Base-by-base conservation (phyloP, 2,888 invertebrate genomes). In the Melangyna quadrimaculata region DNA sequence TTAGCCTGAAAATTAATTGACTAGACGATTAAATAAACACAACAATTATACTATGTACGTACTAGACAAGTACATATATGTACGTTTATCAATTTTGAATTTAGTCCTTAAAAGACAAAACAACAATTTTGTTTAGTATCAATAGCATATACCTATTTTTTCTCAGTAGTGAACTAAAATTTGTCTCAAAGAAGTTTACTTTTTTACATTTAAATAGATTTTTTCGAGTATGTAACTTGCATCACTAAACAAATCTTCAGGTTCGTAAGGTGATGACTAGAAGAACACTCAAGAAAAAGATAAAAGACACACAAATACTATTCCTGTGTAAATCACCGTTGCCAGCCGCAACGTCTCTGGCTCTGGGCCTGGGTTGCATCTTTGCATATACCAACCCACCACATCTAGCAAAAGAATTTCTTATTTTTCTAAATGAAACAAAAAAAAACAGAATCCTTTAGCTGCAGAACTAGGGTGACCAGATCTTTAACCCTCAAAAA, bases 251-350 rank as follows among this genome's bases (percentile, higher is more conserved):
- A 61, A 40, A 61, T 59, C 59, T 61, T 61, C 37, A 61, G n/a
- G 24, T 40, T 61, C 59, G n/a, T 35, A 59, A 59, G 59, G 59
- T 22, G 59, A 37, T 37, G 59, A 59, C 59, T 59, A 59, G 12
- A 59, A 63, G 27, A 63, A 63, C 40, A 27, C 61, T 63, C 27
- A 63, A 43, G 17, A n/a, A 63, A 43, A 63, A 27, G 29, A 63
- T 40, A 63, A 27, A 63, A 17, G 63, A 43, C 17, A 29, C 24
- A 63, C 3, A 43, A 63, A 63, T 45, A 63, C 63, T 17, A 27
- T 63, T 63, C 12, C 63, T 43, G 63, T 63, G 63, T 63, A 63
- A 63, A 63, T 63, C 63, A 63, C 17, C 43, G 43, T 63, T 43
- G 43, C 63, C 43, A 61, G 43, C 63, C 63, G 27, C 27, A 63